Percentiles rank a stretch among this genome's conserved stretches.
Evolutionary conservation across 2,797 vertebrate genomes (phyloP).

Genomic region (Eurystomus glaucurus): DNA sequence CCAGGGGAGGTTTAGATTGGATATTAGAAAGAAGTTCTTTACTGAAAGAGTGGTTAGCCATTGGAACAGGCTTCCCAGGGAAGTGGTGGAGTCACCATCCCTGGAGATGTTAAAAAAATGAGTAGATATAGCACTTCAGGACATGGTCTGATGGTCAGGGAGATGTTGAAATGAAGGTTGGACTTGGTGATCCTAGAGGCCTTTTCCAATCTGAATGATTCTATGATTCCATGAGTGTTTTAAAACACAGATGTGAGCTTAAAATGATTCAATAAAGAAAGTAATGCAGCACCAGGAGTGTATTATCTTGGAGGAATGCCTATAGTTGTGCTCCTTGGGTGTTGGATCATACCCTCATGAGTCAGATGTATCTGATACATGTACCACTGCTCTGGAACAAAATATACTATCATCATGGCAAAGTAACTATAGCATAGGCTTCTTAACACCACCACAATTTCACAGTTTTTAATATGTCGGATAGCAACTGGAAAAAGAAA

Average conservation of each 20-base stretch:
- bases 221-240: background rate
- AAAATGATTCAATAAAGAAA: slow-evolving; percentile 4
- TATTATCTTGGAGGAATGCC: background rate
- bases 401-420: background rate
- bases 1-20: no score
- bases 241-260: slow-evolving; percentile 5
- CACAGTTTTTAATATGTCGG: background rate
- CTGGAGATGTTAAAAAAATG: no score
- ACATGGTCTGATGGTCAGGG: no score
- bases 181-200: no score
- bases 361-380: background rate
- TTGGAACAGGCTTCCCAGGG: no score
- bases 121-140: no score
- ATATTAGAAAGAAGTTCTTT: no score
- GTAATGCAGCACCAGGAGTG: background rate
- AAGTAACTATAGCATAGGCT: background rate
- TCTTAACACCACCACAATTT: background rate
- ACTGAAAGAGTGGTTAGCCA: no score
- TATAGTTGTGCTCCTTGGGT: background rate
- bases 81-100: no score
- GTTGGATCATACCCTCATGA: background rate
- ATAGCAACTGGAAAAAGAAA: background rate
- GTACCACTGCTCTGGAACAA: background rate
- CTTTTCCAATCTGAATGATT: no score
- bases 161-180: no score